Base-by-base conservation (phyloP, 2,888 invertebrate genomes). In the Atethmia centrago region DNA sequence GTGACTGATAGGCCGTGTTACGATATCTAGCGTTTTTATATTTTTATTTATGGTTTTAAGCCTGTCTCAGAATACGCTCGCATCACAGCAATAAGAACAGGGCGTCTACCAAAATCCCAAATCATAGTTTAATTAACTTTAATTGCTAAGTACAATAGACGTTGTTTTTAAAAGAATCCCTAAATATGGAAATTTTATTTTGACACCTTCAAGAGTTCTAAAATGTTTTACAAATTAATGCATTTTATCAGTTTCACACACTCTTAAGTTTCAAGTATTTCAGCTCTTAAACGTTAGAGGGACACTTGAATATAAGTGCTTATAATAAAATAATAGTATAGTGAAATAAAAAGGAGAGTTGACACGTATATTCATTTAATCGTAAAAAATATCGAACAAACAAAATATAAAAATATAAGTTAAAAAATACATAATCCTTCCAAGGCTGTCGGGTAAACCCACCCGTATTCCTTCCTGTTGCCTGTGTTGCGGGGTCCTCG, bases 1-100 rank as follows among this genome's bases (percentile, higher is more conserved):
- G 79, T 79, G 71, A 79, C 59, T 71, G 79, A 71, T 55, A 79
- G 12, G 9, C 12, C 40, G 47, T 31, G 51, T 31, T 31, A n/a
- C 28, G 51, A 53, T 70, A 78, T 53, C 51, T 45, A 40, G 28
- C 25, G 21, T 56, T 40, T 53, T 77, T 68, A n/a, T 77, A 77
- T 77, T 58, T 36, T 45, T 68, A 36, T 74, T 77, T 42, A 45
- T 69, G 28, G 21, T 45, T 70, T 21, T 58, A 28, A 42, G 49
- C 21, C 31, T 36, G 2, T 3, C 36, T 49, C 28, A 55, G 10
- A 66, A 74, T 31, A 28, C 19, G 10, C n/a, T 64, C 8, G 12
- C 28, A 28, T 19, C n/a, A n/a, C n/a, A n/a, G n/a, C 8, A 25
- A 1, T n/a, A 5, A 16, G 40, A 59, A 51, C 3, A 9, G 28